phyloP scores from a whole-genome alignment of 2,888 invertebrate species.

The Drosophila limbata region DNA sequence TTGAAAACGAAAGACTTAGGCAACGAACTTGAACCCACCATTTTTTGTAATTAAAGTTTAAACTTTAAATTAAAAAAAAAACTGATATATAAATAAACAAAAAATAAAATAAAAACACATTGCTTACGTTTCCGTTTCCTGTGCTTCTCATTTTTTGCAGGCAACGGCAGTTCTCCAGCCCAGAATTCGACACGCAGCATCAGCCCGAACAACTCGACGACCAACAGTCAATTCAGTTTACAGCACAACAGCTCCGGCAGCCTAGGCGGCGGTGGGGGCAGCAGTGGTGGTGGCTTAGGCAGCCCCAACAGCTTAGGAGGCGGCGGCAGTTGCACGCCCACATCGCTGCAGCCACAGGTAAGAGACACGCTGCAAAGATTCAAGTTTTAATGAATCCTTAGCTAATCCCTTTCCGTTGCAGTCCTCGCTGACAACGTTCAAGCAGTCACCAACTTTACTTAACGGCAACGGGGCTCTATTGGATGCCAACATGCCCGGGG shows the following conservation, averaged over 20 bases:
- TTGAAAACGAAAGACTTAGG: slow-evolving; percentile 59
- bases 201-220: slow-evolving; percentile 85
- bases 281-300: slow-evolving; percentile 44
- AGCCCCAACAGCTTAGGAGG: slow-evolving; percentile 51
- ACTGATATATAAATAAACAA: not conserved
- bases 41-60: slow-evolving; percentile 19
- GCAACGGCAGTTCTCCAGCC: slow-evolving; percentile 86
- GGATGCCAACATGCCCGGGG: slow-evolving; percentile 88
- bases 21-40: slow-evolving; percentile 51
- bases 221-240: slow-evolving; percentile 85
- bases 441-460: slow-evolving; percentile 84
- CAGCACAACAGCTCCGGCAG: slow-evolving; percentile 85
- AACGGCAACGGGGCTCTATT: slow-evolving; percentile 85
- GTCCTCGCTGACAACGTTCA: slow-evolving; percentile 85
- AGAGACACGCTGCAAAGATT: slow-evolving; percentile 13
- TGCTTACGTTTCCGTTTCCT: slow-evolving; percentile 24
- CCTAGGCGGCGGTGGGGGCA: slow-evolving; percentile 75
- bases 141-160: slow-evolving; percentile 66
- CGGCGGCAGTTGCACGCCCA: slow-evolving; percentile 84
- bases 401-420: slow-evolving; percentile 38
- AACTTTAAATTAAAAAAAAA: not conserved
- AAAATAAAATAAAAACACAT: not conserved
- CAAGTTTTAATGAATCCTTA: not conserved
- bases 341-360: slow-evolving; percentile 85
- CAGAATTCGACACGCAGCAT: slow-evolving; percentile 86